These are phyloP conservation scores for Pantelozetes paolii DNA, from an alignment of 2,888 invertebrate species.

Conservation along the genomic window DNA sequence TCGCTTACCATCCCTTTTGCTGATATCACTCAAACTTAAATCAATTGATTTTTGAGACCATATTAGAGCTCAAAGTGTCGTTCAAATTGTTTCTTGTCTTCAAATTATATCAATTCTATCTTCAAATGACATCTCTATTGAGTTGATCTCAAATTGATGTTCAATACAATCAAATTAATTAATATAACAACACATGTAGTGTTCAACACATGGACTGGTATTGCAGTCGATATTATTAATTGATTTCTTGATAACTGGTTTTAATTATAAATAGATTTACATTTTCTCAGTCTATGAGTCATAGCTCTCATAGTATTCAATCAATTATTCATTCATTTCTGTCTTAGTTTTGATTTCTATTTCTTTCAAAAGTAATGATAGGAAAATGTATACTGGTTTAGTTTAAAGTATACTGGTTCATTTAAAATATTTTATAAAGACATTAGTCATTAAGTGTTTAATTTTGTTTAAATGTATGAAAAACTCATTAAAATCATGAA, in stretches of 20 bases:
- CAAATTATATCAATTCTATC: conserved; percentile 1
- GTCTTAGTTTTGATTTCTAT: too few relatives aligned
- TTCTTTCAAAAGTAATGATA: too few relatives aligned
- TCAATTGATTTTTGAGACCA: conserved; percentile 6
- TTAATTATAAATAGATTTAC: too few relatives aligned
- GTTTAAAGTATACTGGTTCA: too few relatives aligned
- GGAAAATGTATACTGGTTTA: too few relatives aligned
- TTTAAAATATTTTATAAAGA: too few relatives aligned
- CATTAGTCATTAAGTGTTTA: too few relatives aligned
- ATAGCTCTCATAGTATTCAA: too few relatives aligned
- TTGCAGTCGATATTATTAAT: neutral
- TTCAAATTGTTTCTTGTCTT: neutral
- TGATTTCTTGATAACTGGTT: neutral
- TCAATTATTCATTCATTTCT: too few relatives aligned
- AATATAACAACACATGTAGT: neutral
- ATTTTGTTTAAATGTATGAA: too few relatives aligned
- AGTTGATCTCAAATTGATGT: conserved; percentile 16
- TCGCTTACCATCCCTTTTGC: neutral
- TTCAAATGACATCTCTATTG: neutral
- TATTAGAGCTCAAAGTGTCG: neutral
- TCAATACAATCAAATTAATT: conserved; percentile 7
- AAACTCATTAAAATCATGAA: too few relatives aligned
- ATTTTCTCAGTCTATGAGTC: too few relatives aligned
- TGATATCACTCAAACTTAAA: neutral
- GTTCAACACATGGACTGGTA: neutral